A percentile compares a stretch with the other conserved stretches of the same genome.
phyloP scores from a whole-genome alignment of 2,888 invertebrate species.

The Phasia obesa region DNA sequence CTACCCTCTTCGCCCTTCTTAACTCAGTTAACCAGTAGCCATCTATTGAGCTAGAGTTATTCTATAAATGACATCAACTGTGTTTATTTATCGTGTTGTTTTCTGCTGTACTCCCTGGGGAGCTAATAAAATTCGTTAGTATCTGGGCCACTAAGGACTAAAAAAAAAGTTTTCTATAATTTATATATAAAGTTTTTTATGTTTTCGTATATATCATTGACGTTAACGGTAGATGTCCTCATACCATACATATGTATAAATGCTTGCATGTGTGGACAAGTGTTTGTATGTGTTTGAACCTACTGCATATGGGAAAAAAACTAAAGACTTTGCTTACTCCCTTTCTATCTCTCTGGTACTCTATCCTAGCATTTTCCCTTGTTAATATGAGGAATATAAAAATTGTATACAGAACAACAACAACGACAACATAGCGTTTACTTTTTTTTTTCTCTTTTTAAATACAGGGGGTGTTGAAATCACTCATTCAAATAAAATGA shows the following conservation, averaged over 20 bases:
- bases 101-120: constrained; percentile 59
- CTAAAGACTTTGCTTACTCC: constrained; percentile 36
- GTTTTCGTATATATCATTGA: constrained; percentile 12
- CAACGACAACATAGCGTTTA: constrained; percentile 24
- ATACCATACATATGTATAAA: not conserved
- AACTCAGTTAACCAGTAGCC: constrained; percentile 1
- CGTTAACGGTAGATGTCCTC: constrained; percentile 11
- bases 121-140: constrained; percentile 64
- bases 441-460: constrained; percentile 4
- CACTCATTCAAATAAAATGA: constrained; percentile 61
- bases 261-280: not conserved
- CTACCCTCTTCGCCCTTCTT: not conserved
- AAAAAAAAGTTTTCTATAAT: constrained; percentile 47
- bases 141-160: constrained; percentile 66
- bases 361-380: constrained; percentile 25
- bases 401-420: constrained; percentile 31
- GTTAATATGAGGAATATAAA: constrained; percentile 18
- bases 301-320: constrained; percentile 50
- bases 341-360: not conserved
- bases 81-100: constrained; percentile 10
- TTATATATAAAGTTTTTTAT: constrained; percentile 5
- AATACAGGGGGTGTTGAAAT: constrained; percentile 59
- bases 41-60: constrained; percentile 22
- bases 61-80: constrained; percentile 52
- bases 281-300: constrained; percentile 6